These are phyloP conservation scores for Poicephalus meyeri DNA, from an alignment of 2,113 vertebrate genomes.

Conservation along the genomic window DNA sequence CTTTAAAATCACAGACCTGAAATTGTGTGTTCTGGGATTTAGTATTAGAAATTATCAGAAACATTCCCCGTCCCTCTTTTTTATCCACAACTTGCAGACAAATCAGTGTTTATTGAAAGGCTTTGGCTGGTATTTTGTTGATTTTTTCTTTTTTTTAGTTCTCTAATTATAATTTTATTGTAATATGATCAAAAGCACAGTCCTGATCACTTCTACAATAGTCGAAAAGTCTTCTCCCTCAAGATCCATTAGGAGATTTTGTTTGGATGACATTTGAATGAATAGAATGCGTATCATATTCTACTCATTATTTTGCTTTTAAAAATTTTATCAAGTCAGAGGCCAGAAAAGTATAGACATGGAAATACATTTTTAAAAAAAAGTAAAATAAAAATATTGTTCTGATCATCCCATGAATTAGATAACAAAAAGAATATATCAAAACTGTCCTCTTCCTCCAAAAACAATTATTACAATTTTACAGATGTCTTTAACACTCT, in stretches of 20 bases:
- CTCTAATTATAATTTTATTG: background rate
- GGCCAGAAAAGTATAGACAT: background rate
- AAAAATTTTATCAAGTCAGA: background rate
- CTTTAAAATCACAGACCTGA: background rate
- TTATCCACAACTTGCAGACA: background rate
- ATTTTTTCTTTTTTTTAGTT: background rate
- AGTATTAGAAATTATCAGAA: background rate
- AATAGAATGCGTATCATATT: background rate
- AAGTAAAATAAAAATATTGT: background rate
- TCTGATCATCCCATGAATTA: background rate
- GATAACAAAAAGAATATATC: background rate
- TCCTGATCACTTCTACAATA: background rate
- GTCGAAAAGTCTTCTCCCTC: background rate
- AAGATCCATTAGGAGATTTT: background rate
- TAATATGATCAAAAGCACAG: background rate
- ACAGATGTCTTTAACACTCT: background rate
- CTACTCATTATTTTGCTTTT: background rate
- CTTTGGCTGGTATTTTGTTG: background rate
- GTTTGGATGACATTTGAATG: background rate
- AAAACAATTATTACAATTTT: constrained; percentile 6
- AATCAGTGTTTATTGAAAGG: background rate
- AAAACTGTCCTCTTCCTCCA: background rate
- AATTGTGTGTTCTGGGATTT: background rate
- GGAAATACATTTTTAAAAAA: background rate
- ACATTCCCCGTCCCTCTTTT: background rate